Evolutionary conservation across 2,113 vertebrate species (phyloP).

Genomic region (Sisor rabdophorus): DNA sequence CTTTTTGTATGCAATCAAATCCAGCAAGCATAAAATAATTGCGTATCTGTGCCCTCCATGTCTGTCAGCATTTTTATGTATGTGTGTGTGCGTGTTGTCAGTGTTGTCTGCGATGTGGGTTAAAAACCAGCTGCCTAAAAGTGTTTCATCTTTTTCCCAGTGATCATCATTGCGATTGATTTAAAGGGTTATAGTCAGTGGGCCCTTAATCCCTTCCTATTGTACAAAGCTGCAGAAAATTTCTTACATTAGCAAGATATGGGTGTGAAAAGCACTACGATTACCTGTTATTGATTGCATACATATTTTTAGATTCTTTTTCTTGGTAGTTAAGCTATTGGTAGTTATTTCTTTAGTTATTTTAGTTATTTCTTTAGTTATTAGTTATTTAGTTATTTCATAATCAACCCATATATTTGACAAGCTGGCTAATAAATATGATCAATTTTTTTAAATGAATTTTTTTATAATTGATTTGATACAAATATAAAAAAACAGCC

Average conservation of each 20-base stretch:
- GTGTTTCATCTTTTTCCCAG: conserved; percentile 63
- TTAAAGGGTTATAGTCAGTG: conserved; percentile 57
- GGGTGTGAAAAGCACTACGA: conserved; percentile 68
- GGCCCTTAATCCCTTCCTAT: conserved; percentile 66
- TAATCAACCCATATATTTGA: no score
- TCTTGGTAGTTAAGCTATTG: no score
- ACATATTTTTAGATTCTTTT: conserved; percentile 28
- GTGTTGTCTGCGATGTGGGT: background rate
- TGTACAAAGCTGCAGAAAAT: conserved; percentile 76
- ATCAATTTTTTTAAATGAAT: no score
- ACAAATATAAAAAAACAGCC: no score
- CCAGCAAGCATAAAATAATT: conserved; percentile 25
- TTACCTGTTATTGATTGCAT: conserved; percentile 54
- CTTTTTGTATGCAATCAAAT: conserved; percentile 13
- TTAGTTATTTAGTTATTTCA: no score
- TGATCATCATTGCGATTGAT: conserved; percentile 65
- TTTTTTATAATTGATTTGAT: no score
- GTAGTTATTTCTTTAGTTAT: no score
- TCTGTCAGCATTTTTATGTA: background rate
- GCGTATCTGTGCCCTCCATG: conserved; percentile 20
- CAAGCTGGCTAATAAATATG: no score
- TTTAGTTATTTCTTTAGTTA: no score
- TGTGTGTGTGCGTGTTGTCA: background rate
- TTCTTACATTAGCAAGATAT: conserved; percentile 75
- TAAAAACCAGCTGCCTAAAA: conserved; percentile 36